These are phyloP conservation scores for Prionailurus bengalensis DNA, from an alignment of 2,113 vertebrate genomes.

Conservation along the genomic window DNA sequence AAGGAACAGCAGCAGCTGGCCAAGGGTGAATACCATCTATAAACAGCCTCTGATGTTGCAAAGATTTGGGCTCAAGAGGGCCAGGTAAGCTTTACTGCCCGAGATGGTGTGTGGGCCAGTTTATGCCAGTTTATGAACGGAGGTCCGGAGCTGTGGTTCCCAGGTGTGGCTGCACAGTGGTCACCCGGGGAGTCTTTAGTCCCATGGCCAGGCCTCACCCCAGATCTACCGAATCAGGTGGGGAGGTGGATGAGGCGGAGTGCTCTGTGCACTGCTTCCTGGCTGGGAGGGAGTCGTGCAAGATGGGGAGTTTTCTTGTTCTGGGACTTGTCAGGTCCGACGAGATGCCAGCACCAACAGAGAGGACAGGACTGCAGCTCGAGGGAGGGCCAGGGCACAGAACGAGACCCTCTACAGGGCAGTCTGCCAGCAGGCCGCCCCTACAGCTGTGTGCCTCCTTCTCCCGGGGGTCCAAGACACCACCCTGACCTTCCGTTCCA, in stretches of 20 bases:
- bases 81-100: fast-evolving
- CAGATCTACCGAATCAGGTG: background rate
- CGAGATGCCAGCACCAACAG: background rate
- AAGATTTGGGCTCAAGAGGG: fast-evolving
- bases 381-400: background rate
- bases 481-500: too few species aligned
- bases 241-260: fast-evolving
- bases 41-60: background rate
- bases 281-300: too few species aligned
- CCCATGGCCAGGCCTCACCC: background rate
- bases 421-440: fast-evolving
- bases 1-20: background rate
- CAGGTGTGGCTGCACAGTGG: background rate
- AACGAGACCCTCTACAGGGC: background rate
- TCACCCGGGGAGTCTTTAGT: background rate
- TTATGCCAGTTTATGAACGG: fast-evolving
- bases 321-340: background rate
- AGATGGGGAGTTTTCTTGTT: background rate
- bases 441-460: fast-evolving
- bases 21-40: fast-evolving
- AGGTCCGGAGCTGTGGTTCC: fast-evolving
- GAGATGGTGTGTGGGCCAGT: fast-evolving
- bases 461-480: background rate
- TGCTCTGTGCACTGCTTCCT: fast-evolving
- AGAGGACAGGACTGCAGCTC: background rate